Conservation (phyloP, 2,888 invertebrate species). For the Furcula furcula region DNA sequence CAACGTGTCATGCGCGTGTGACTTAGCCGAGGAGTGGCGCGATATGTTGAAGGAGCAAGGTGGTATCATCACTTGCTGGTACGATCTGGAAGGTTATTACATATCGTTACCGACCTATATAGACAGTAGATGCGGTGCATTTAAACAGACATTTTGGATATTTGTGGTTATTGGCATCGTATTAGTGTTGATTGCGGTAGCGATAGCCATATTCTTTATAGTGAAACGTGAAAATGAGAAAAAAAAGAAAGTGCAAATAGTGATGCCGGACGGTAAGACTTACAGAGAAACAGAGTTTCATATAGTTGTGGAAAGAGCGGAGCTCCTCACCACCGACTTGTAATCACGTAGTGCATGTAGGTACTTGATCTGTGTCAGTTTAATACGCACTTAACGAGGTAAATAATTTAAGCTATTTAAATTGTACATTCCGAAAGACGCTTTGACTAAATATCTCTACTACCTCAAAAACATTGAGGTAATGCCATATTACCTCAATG, state of each 20-base stretch:
- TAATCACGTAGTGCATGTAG: constrained; percentile 44
- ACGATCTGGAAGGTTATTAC: constrained; percentile 58
- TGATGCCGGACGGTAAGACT: constrained; percentile 90
- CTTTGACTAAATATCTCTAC: constrained; percentile 27
- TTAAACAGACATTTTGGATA: constrained; percentile 73
- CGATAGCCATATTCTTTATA: constrained; percentile 71
- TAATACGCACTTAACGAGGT: constrained; percentile 16
- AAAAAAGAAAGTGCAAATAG: constrained; percentile 84
- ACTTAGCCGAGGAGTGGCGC: constrained; percentile 61
- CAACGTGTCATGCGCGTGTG: constrained; percentile 83
- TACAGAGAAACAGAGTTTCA: constrained; percentile 93
- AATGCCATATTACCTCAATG: too few relatives aligned
- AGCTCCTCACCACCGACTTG: constrained; percentile 90
- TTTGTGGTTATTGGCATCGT: constrained; percentile 70
- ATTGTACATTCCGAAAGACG: constrained; percentile 29
- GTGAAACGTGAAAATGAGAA: constrained; percentile 76
- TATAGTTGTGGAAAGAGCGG: constrained; percentile 92
- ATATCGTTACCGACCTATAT: constrained; percentile 64
- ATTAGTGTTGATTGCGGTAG: constrained; percentile 67
- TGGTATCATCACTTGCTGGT: constrained; percentile 67
- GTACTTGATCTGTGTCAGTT: constrained; percentile 35
- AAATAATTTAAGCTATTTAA: constrained; percentile 16
- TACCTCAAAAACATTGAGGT: constrained; percentile 58
- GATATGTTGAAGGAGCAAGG: constrained; percentile 55
- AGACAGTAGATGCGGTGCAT: constrained; percentile 64